Percentiles rank a stretch among this genome's conserved stretches.
phyloP scores from a whole-genome alignment of 2,113 vertebrate species.

The Odocoileus virginianus region DNA sequence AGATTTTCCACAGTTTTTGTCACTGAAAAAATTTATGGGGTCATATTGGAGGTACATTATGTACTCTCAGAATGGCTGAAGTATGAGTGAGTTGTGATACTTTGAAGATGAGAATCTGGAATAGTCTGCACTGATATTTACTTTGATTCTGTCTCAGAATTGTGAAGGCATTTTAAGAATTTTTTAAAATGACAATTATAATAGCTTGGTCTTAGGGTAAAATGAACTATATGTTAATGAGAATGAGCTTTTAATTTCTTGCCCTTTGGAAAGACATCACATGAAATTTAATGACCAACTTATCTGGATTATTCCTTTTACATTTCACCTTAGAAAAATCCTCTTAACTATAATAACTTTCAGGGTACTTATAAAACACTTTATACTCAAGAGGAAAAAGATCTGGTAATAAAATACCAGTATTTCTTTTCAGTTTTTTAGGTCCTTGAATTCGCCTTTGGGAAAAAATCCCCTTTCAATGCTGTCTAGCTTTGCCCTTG shows the following conservation, averaged over 20 bases:
- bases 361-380: background rate
- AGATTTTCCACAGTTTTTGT: background rate
- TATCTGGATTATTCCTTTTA: background rate
- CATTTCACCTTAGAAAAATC: background rate
- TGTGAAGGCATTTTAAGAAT: background rate
- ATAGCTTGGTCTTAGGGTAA: background rate
- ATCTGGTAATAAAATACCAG: background rate
- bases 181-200: background rate
- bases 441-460: slow-evolving; percentile 9
- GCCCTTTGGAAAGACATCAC: background rate
- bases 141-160: background rate
- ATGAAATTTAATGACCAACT: background rate
- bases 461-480: background rate
- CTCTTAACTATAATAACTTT: background rate
- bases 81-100: background rate
- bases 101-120: background rate
- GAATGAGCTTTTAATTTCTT: background rate
- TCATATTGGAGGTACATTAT: background rate
- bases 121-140: background rate
- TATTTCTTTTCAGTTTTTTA: background rate
- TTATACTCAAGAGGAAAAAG: background rate
- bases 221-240: background rate
- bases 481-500: background rate
- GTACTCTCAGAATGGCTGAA: background rate
- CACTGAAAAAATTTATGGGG: background rate